Conservation (phyloP, 2,113 vertebrate genomes). For the Spea multiplicata region DNA sequence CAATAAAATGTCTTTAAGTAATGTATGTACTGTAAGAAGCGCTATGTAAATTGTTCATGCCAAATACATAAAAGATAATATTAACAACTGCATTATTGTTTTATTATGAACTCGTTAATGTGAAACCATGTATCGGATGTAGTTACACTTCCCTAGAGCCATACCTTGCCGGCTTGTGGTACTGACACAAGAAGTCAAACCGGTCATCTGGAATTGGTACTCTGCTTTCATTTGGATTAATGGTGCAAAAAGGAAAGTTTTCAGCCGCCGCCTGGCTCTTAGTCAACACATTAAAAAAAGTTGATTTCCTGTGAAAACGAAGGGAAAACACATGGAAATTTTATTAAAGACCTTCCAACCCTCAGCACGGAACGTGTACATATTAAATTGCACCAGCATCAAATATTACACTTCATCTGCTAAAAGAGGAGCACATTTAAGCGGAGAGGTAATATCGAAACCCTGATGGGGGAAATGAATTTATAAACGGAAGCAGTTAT, state of each 20-base stretch:
- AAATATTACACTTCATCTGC: constrained; percentile 6
- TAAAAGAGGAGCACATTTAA: background rate
- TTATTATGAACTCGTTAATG: no score
- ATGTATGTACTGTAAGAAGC: no score
- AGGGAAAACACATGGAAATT: constrained; percentile 30
- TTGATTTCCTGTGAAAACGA: constrained; percentile 81
- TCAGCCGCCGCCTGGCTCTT: constrained; percentile 89
- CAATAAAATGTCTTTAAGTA: no score
- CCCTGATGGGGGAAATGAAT: no score
- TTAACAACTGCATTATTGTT: no score
- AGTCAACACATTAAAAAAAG: constrained; percentile 95
- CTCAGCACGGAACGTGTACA: background rate
- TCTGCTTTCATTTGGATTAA: constrained; percentile 93
- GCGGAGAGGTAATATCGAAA: background rate
- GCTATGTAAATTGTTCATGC: no score
- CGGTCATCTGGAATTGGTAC: constrained; percentile 91
- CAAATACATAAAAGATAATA: no score
- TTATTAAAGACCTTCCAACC: constrained; percentile 12
- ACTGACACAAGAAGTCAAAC: constrained; percentile 88
- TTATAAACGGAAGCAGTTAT: no score
- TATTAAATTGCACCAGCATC: constrained; percentile 22
- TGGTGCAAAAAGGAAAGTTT: constrained; percentile 94
- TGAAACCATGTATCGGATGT: constrained; percentile 23
- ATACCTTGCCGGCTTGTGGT: constrained; percentile 91
- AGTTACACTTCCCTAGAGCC: no score